A percentile compares a stretch with the other conserved stretches of the same genome.
Evolutionary conservation across 1,140 invertebrate genomes (phyloP).

Genomic region (Belonocnema kinseyi): DNA sequence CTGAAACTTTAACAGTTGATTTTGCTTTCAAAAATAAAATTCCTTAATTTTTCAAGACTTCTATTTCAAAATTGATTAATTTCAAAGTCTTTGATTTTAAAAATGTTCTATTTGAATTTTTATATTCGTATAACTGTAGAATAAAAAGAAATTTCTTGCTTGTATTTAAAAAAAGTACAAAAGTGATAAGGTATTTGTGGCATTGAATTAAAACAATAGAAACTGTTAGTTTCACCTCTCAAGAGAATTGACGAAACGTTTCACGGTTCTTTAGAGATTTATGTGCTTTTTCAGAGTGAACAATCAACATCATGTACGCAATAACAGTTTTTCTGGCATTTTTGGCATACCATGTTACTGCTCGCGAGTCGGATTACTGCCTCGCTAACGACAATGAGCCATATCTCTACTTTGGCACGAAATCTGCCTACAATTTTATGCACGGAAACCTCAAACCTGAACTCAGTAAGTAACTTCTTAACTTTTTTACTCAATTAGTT

Average conservation of each 20-base stretch:
- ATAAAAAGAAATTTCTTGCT: too few species aligned
- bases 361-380: constrained; percentile 67
- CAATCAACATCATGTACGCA: constrained; percentile 34
- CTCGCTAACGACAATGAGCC: constrained; percentile 70
- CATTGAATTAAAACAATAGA: too few species aligned
- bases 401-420: constrained; percentile 72
- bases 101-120: too few species aligned
- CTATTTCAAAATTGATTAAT: too few species aligned
- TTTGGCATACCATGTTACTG: constrained; percentile 39
- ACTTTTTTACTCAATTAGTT: neutral
- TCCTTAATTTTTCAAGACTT: too few species aligned
- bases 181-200: too few species aligned
- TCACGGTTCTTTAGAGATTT: neutral
- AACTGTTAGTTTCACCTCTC: neutral
- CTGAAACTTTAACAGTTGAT: too few species aligned
- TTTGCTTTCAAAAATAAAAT: too few species aligned
- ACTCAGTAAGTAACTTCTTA: constrained; percentile 63
- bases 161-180: too few species aligned
- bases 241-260: neutral
- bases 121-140: too few species aligned
- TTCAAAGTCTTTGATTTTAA: too few species aligned
- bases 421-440: constrained; percentile 74
- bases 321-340: constrained; percentile 41
- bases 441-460: constrained; percentile 64
- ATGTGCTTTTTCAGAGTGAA: constrained; percentile 38